Conservation (phyloP, 1,140 invertebrate species). For the Drosophila obscura region DNA sequence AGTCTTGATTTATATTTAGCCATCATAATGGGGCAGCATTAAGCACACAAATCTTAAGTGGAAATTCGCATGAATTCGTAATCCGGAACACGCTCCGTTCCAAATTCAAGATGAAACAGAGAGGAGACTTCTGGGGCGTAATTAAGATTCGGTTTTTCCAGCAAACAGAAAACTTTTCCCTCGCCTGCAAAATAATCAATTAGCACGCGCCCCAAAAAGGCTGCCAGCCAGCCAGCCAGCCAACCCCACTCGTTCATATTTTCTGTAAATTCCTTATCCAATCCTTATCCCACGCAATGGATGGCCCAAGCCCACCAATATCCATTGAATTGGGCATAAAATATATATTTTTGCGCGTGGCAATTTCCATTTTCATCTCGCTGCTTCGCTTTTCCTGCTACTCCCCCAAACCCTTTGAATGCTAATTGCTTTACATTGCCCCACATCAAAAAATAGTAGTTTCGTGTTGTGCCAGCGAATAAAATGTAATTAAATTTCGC, state of each 20-base stretch:
- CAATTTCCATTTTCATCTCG: constrained; percentile 42
- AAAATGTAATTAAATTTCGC: constrained; percentile 40
- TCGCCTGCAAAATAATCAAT: constrained; percentile 50
- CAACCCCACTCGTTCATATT: constrained; percentile 18
- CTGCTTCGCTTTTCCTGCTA: background rate
- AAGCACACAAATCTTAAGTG: background rate
- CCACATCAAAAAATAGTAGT: constrained; percentile 2
- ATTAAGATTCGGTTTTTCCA: constrained; percentile 13
- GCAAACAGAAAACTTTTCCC: constrained; percentile 20
- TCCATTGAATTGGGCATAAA: constrained; percentile 28
- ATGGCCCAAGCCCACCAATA: constrained; percentile 4
- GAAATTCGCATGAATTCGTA: too few species aligned
- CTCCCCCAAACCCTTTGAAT: background rate
- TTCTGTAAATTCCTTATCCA: constrained; percentile 26
- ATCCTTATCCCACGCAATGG: constrained; percentile 29
- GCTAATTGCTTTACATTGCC: constrained; percentile 42
- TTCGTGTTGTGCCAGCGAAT: constrained; percentile 9
- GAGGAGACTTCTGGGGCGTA: constrained; percentile 7
- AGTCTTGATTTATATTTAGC: constrained; percentile 28
- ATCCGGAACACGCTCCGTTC: background rate
- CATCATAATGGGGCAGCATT: too few species aligned
- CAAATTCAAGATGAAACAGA: constrained; percentile 33
- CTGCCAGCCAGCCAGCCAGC: background rate
- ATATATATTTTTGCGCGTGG: constrained; percentile 49
- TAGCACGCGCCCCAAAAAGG: constrained; percentile 39